Evolutionary conservation across 2,113 vertebrate genomes (phyloP).

Genomic region (Leucoraja erinaceus): DNA sequence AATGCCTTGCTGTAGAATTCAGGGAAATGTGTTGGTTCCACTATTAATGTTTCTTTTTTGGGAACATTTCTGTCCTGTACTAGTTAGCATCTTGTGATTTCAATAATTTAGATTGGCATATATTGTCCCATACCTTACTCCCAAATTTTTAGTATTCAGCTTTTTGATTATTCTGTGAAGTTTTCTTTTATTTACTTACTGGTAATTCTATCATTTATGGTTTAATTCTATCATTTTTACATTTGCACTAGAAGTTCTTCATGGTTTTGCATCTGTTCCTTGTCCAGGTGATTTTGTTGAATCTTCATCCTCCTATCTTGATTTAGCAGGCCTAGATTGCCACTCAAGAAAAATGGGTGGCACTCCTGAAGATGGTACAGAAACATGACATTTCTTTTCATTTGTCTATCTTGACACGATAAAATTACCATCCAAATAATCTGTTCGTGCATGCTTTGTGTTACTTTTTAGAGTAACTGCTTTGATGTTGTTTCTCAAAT

Average conservation of each 20-base stretch:
- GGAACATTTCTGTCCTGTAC: neutral
- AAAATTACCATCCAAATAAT: constrained; percentile 48
- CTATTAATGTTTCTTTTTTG: neutral
- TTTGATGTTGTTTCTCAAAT: neutral
- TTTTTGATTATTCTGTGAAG: constrained; percentile 50
- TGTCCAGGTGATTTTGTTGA: constrained; percentile 84
- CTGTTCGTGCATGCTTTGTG: neutral
- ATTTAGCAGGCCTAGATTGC: constrained; percentile 85
- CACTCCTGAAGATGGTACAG: constrained; percentile 72
- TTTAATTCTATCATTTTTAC: constrained; percentile 35
- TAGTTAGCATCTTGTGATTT: too few species aligned
- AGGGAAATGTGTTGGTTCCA: neutral
- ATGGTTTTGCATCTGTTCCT: constrained; percentile 56
- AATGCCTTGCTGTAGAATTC: neutral
- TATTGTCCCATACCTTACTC: neutral
- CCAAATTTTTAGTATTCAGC: constrained; percentile 43
- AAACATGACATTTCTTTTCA: constrained; percentile 52
- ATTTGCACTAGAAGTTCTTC: constrained; percentile 53
- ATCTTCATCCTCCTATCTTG: constrained; percentile 83
- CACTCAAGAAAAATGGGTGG: constrained; percentile 73
- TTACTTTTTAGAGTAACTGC: neutral
- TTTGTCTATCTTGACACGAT: constrained; percentile 3
- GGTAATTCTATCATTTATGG: neutral
- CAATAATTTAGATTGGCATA: neutral
- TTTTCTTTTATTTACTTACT: constrained; percentile 42